phyloP scores from a whole-genome alignment of 2,797 vertebrate species.

The Pelobates cultripes region DNA sequence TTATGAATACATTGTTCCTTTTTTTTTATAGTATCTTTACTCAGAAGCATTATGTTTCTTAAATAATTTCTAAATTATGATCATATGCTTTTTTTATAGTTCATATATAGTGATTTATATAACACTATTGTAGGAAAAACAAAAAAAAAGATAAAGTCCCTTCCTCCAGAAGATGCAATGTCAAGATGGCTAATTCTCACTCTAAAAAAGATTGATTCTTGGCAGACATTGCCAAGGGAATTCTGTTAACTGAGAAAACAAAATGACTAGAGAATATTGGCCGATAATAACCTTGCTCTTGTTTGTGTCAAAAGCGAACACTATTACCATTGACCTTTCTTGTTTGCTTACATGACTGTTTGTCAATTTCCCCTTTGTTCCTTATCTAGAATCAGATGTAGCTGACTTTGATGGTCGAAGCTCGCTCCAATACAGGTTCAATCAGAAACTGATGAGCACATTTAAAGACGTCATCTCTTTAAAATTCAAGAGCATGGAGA shows the following conservation, averaged over 20 bases:
- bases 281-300: conserved; percentile 11
- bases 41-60: too few relatives aligned
- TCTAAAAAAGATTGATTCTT: conserved; percentile 5
- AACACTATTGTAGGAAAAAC: neutral
- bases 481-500: conserved; percentile 91
- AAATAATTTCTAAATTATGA: too few relatives aligned
- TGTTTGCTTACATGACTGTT: conserved; percentile 29
- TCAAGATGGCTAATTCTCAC: neutral
- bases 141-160: neutral
- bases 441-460: conserved; percentile 96
- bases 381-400: conserved; percentile 82
- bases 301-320: conserved; percentile 27
- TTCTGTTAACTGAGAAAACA: conserved; percentile 16
- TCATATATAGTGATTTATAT: neutral
- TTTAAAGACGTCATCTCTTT: conserved; percentile 96
- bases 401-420: conserved; percentile 95
- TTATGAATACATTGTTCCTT: too few relatives aligned
- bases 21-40: too few relatives aligned
- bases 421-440: conserved; percentile 94
- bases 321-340: conserved; percentile 39
- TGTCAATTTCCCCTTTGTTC: conserved; percentile 21
- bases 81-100: neutral
- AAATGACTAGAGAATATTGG: conserved; percentile 21
- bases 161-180: neutral
- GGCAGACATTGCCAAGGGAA: conserved; percentile 24